Evolutionary conservation across 2,888 invertebrate genomes (phyloP), one percentile per base, ranked within the genome.

Genomic region (Eudemis profundana): DNA sequence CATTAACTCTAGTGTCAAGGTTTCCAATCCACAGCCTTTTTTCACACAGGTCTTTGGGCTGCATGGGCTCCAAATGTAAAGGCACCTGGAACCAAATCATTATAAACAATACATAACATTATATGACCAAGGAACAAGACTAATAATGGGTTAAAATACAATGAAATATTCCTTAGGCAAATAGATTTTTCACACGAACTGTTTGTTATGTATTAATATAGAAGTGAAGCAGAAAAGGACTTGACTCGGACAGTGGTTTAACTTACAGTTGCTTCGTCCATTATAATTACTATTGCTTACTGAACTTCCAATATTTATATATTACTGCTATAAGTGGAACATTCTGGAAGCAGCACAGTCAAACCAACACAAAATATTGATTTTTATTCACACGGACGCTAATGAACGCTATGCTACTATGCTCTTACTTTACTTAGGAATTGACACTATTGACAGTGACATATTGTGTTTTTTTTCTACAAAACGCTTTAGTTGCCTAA

Each of bases 21-120:
- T 98, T 98, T 59, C 98, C 98, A 70, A 98, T 96, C 98, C 98
- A 98, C 50, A 98, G 86, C 78, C 97, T 93, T 76, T 95, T 94
- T 64, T 96, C 95, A 69, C 95, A 95, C 2, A 93, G 81, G 66
- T 93, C 91, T 66, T 77, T 89, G 19, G 88, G 89, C 70, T 91
- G 93, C 64, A 93, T 85, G 4, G 94, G 94, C 75, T 94, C 94
- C 74, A 94, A 79, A 69, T 93, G 88, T 67, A 94, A 81, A 61
- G 94, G 94, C 61, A 91, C 76, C 89, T 93, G 68, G 4, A 81
- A 79, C 63, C 60, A 66, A 64, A 61, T 17, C 15, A 17, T 49
- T 12, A n/a, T n/a, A n/a, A n/a, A n/a, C n/a, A n/a, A n/a, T n/a
- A n/a, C n/a, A n/a, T n/a, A n/a, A n/a, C n/a, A n/a, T n/a, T n/a